A percentile compares a stretch with the other conserved stretches of the same genome.
Evolutionary conservation across 2,113 vertebrate species (phyloP).

Genomic region (Pungitius pungitius): DNA sequence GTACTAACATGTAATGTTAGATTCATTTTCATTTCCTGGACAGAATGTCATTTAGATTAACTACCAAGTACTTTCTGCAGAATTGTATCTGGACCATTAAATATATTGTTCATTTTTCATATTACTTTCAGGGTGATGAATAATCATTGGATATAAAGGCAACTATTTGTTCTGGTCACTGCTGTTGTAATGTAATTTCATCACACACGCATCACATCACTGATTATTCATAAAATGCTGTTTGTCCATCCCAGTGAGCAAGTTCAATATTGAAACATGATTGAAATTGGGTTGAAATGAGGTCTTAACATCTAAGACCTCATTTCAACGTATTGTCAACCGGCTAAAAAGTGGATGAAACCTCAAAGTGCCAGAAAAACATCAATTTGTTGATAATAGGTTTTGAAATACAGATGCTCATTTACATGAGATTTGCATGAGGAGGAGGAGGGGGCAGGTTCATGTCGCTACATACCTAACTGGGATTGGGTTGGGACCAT

Average conservation of each 20-base stretch:
- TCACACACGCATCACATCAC: neutral
- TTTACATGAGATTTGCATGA: no score
- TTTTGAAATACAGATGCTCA: no score
- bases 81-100: constrained; percentile 29
- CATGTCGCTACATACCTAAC: no score
- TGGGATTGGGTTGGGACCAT: no score
- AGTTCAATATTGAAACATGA: no score
- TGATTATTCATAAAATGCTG: constrained; percentile 1
- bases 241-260: neutral
- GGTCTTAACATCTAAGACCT: no score
- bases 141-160: constrained; percentile 25
- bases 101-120: constrained; percentile 23
- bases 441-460: no score
- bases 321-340: no score
- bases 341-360: no score
- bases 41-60: neutral
- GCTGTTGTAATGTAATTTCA: constrained; percentile 17
- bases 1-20: neutral
- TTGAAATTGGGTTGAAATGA: no score
- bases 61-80: neutral
- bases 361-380: no score
- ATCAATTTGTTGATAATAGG: no score
- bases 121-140: constrained; percentile 15
- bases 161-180: constrained; percentile 30
- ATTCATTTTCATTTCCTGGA: neutral